Conservation (phyloP, 2,888 invertebrate genomes). For the Synergus itoensis region DNA sequence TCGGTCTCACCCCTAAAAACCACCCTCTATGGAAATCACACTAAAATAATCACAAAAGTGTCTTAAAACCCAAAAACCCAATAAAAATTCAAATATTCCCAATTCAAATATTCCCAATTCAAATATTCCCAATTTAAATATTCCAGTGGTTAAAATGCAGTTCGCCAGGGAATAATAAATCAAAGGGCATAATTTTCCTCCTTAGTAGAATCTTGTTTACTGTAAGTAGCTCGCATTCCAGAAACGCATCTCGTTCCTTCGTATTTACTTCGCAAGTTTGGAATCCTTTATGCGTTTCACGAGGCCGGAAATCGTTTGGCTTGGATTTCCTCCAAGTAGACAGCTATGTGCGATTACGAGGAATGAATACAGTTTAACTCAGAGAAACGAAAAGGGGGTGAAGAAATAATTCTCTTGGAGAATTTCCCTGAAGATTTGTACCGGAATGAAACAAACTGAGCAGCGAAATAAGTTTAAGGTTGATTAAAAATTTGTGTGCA, state of each 20-base stretch:
- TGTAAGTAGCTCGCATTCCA: neutral
- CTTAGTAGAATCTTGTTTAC: slow-evolving; percentile 5
- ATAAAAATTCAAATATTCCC: too few species aligned
- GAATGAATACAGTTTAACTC: slow-evolving; percentile 12
- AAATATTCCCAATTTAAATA: too few species aligned
- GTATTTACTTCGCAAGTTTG: slow-evolving; percentile 20
- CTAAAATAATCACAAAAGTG: too few species aligned
- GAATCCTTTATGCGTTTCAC: slow-evolving; percentile 35
- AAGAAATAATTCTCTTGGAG: slow-evolving; percentile 9
- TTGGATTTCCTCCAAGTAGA: neutral
- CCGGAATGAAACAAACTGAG: neutral
- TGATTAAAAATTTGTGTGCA: neutral
- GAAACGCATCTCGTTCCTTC: slow-evolving; percentile 20
- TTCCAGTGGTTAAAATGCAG: neutral
- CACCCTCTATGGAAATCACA: too few species aligned
- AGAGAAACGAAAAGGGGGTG: neutral
- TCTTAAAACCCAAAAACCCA: too few species aligned
- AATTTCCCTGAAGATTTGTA: slow-evolving; percentile 22
- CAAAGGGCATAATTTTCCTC: neutral
- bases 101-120: too few species aligned
- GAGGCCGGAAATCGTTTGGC: slow-evolving; percentile 30
- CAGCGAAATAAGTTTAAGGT: neutral
- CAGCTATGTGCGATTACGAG: slow-evolving; percentile 4
- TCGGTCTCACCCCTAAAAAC: too few species aligned
- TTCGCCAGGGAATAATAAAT: neutral